Percentiles rank a stretch among this genome's conserved stretches.
phyloP scores from a whole-genome alignment of 2,113 vertebrate species.

The Solea solea region DNA sequence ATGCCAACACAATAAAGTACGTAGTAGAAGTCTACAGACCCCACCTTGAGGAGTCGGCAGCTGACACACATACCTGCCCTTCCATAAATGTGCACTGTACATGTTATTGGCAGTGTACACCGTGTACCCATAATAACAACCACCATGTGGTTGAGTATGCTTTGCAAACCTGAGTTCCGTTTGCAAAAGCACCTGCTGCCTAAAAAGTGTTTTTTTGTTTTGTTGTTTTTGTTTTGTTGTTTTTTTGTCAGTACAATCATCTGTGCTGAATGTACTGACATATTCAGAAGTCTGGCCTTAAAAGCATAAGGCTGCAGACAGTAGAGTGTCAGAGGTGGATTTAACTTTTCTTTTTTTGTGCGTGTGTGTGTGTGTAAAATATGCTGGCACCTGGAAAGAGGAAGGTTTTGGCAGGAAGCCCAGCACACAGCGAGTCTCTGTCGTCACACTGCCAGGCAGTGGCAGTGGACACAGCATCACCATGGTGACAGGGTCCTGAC shows the following conservation, averaged over 20 bases:
- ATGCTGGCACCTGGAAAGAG: slow-evolving; percentile 55
- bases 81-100: no score
- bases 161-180: no score
- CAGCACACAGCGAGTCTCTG: slow-evolving; percentile 44
- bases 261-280: not conserved
- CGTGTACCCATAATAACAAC: no score
- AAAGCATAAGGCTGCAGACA: slow-evolving; percentile 26
- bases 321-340: slow-evolving; percentile 18
- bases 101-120: no score
- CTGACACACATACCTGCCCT: no score
- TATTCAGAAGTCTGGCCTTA: not conserved
- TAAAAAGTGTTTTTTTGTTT: no score
- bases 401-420: slow-evolving; percentile 42
- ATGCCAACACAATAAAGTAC: no score
- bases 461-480: slow-evolving; percentile 53
- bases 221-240: no score
- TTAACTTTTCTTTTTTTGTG: not conserved
- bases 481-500: slow-evolving; percentile 65
- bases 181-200: no score
- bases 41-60: no score
- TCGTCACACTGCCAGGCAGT: slow-evolving; percentile 49
- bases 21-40: no score
- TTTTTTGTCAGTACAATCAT: not conserved
- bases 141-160: no score
- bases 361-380: slow-evolving; percentile 14